Evolutionary conservation across 2,797 vertebrate genomes (phyloP).

Genomic region (Myripristis jacobus): DNA sequence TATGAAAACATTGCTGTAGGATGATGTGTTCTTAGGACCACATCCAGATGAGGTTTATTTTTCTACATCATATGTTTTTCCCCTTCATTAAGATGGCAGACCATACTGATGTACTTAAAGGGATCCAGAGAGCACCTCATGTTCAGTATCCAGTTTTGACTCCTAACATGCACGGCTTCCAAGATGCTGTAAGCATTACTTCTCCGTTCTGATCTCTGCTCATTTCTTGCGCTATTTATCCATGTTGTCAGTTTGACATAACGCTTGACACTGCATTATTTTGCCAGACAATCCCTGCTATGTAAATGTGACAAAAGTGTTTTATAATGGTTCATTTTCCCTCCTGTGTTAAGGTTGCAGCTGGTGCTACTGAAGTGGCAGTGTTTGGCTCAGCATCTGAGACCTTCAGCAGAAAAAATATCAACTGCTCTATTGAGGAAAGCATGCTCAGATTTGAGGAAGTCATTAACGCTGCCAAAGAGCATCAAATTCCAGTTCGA

Average conservation of each 20-base stretch:
- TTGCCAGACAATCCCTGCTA: slow-evolving; percentile 30
- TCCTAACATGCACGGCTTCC: slow-evolving; percentile 93
- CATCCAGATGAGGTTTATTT: slow-evolving; percentile 51
- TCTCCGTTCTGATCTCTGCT: slow-evolving; percentile 25
- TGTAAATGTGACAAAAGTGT: slow-evolving; percentile 39
- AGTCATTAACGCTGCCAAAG: slow-evolving; percentile 86
- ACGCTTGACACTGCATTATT: slow-evolving; percentile 25
- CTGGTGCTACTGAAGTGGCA: slow-evolving; percentile 93
- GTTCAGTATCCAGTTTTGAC: slow-evolving; percentile 93
- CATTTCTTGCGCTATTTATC: slow-evolving; percentile 9
- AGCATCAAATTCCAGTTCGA: slow-evolving; percentile 89
- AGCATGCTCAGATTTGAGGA: slow-evolving; percentile 93
- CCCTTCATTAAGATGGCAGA: slow-evolving; percentile 91
- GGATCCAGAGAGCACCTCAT: slow-evolving; percentile 87
- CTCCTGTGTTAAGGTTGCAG: slow-evolving; percentile 86
- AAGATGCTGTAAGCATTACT: slow-evolving; percentile 89
- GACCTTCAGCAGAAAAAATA: slow-evolving; percentile 92
- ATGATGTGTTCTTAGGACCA: slow-evolving; percentile 41
- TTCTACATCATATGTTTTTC: slow-evolving; percentile 56
- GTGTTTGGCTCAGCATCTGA: slow-evolving; percentile 96
- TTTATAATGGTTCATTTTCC: slow-evolving; percentile 51
- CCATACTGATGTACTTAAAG: slow-evolving; percentile 91
- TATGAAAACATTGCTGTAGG: slow-evolving; percentile 46
- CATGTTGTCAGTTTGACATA: slow-evolving; percentile 37
- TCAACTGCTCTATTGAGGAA: slow-evolving; percentile 96